A percentile compares a stretch with the other conserved stretches of the same genome.
Evolutionary conservation across 2,113 vertebrate genomes (phyloP).

Genomic region (Crotalus viridis): DNA sequence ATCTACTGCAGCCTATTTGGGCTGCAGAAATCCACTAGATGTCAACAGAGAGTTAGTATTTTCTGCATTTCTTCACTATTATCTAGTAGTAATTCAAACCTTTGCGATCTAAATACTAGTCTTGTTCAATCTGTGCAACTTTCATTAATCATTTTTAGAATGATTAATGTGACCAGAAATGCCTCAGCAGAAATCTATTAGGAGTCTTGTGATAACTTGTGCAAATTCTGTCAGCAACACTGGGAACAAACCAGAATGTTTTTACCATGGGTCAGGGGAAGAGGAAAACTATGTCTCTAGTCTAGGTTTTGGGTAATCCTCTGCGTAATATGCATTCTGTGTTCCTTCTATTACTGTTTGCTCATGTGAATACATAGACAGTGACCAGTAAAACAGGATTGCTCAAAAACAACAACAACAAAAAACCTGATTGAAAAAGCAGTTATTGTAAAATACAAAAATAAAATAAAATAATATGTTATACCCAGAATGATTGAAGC

Average conservation of each 20-base stretch:
- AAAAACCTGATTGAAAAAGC: background rate
- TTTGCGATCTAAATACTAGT: background rate
- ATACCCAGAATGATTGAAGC: background rate
- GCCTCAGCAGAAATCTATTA: background rate
- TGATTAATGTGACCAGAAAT: background rate
- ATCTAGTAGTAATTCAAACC: background rate
- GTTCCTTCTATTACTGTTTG: background rate
- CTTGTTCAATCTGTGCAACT: background rate
- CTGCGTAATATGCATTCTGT: background rate
- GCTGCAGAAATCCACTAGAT: background rate
- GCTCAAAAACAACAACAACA: background rate
- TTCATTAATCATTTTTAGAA: background rate
- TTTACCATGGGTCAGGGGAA: background rate
- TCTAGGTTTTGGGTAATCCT: background rate
- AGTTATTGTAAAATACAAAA: background rate
- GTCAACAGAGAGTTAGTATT: background rate
- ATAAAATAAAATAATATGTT: background rate
- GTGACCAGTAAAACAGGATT: background rate
- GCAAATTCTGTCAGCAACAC: background rate
- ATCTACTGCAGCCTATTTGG: background rate
- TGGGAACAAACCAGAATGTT: background rate
- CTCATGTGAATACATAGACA: background rate
- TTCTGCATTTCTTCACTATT: background rate
- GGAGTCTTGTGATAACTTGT: slow-evolving; percentile 2
- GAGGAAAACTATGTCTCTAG: background rate